A percentile compares a stretch with the other conserved stretches of the same genome.
phyloP scores from a whole-genome alignment of 2,113 vertebrate species.

The Crotalus helleri region DNA sequence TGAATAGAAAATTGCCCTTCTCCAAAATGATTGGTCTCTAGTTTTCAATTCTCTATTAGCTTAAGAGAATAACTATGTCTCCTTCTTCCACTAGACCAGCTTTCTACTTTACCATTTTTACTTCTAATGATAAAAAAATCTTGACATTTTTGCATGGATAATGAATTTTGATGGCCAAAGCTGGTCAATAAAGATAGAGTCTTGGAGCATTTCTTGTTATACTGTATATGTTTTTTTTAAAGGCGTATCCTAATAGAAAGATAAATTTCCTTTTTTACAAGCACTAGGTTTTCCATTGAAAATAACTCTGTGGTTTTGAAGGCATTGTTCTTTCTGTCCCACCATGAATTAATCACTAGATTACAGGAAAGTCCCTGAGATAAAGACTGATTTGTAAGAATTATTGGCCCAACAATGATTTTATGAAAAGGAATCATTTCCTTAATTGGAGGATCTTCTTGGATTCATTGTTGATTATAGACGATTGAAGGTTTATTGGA shows the following conservation, averaged over 20 bases:
- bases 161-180: not conserved
- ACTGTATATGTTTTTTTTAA: slow-evolving; percentile 28
- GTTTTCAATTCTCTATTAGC: not conserved
- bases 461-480: slow-evolving; percentile 46
- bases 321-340: slow-evolving; percentile 49
- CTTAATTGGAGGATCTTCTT: slow-evolving; percentile 41
- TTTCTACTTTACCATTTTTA: not conserved
- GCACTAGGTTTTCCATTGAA: slow-evolving; percentile 67
- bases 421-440: slow-evolving; percentile 38
- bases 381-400: slow-evolving; percentile 41
- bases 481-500: slow-evolving; percentile 43
- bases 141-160: not conserved
- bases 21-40: not conserved
- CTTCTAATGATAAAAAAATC: not conserved
- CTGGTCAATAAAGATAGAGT: not conserved
- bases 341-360: slow-evolving; percentile 44
- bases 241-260: slow-evolving; percentile 56
- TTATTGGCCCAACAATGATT: slow-evolving; percentile 47
- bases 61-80: not conserved
- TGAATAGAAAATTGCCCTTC: not conserved
- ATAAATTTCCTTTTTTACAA: slow-evolving; percentile 58
- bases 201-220: not conserved
- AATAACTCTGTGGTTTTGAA: slow-evolving; percentile 56
- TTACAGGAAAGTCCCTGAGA: slow-evolving; percentile 46
- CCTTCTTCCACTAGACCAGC: not conserved